Evolutionary conservation across 2,113 vertebrate species (phyloP), one percentile per base, ranked within the genome.

Genomic region (Albula glossodonta): DNA sequence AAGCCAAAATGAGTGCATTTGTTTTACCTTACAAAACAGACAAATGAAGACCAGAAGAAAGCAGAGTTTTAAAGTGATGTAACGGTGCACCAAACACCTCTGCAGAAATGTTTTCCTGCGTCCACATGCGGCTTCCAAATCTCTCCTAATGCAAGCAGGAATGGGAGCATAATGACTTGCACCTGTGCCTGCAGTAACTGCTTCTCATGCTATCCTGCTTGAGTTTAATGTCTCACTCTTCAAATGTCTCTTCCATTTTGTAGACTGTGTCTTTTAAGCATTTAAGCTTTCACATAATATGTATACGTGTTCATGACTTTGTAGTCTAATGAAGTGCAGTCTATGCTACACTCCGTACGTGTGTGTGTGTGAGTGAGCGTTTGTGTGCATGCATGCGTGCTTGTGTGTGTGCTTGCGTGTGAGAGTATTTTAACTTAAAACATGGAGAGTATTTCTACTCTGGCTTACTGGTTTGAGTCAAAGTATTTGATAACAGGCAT

Each of bases 401-500:
- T 41, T 15, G 56, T 63, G 48, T 22, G 78, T 81, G 8, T 25
- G 56, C 4, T 17, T 80, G 53, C n/a, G 11, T 66, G 79, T 51
- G 80, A 4, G 80, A 81, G 51, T 12, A 51, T 10, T 60, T 51
- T n/a, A 52, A 11, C 22, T 79, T 41, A 13, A 52, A 81, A 82
- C 85, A 11, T 2, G 19, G 63, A 51, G 11, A 41, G 85, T 19
- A 48, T 81, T 81, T 56, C 60, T 41, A 0, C 53, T 19, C 52
- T 56, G 51, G 22, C 31, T 82, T 53, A 63, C 60, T 60, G 82
- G 56, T 63, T 83, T 60, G 25, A 83, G 25, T 48, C 17, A 50
- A 83, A 83, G 13, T 83, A 50, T 83, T 79, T 63, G 70, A 83
- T 83, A 78, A 74, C 74, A 78, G 81, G 82, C 86, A 25, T 25